phyloP scores from a whole-genome alignment of 1,140 invertebrate genomes.

The Physella acuta region DNA sequence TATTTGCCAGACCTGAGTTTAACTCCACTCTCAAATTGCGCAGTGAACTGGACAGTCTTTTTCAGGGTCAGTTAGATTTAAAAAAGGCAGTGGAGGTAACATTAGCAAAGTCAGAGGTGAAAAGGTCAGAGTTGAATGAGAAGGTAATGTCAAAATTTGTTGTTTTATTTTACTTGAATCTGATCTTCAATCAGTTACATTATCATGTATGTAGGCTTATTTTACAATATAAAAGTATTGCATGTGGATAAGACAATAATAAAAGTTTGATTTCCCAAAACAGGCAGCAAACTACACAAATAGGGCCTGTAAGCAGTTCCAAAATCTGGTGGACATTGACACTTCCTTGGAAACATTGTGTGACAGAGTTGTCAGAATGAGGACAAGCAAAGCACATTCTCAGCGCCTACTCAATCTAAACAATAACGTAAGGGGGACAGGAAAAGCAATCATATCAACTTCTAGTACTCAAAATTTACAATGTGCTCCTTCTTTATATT shows the following conservation, averaged over 20 bases:
- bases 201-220: background rate
- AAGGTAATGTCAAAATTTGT: conserved; percentile 39
- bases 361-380: conserved; percentile 14
- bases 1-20: conserved; percentile 49
- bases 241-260: background rate
- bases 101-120: conserved; percentile 39
- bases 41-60: conserved; percentile 40
- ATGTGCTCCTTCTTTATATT: no score
- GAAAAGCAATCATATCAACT: no score
- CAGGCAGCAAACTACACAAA: conserved; percentile 17
- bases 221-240: background rate
- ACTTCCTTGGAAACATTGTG: conserved; percentile 18
- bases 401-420: no score
- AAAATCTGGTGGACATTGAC: conserved; percentile 19
- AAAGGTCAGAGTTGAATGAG: conserved; percentile 46
- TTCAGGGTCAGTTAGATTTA: conserved; percentile 35
- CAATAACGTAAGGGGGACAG: no score
- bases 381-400: conserved; percentile 11
- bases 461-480: no score
- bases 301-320: conserved; percentile 8
- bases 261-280: background rate
- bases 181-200: background rate
- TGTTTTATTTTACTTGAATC: background rate
- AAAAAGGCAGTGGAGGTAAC: conserved; percentile 37
- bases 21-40: conserved; percentile 47